Base-by-base conservation (phyloP, 37 sponge, comb jelly and placozoan genomes). In the Beroe ovata region DNA sequence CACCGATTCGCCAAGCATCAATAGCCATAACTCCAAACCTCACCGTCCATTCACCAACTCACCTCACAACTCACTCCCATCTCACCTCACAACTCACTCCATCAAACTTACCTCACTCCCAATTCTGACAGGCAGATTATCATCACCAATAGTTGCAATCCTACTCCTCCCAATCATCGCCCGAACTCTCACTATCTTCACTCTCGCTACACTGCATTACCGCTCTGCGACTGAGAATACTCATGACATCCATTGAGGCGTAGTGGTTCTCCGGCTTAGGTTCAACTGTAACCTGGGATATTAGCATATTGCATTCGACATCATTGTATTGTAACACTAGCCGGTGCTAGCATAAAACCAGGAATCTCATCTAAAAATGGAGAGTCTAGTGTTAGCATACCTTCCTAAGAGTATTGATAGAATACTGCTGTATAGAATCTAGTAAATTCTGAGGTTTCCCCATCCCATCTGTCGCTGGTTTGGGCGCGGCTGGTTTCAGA, bases 141-240 rank as follows among this genome's bases (percentile, higher is more conserved):
- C n/a, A n/a, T n/a, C n/a, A n/a, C n/a, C n/a, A n/a, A n/a, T n/a
- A n/a, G n/a, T n/a, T n/a, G n/a, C n/a, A n/a, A n/a, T n/a, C n/a
- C 63, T 62, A 62, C 63, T 25, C 63, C 22, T 77, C 84, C 84
- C 84, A 77, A 19, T 77, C 84, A 1, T 77, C 36, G 14, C 33
- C 84, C 4, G 54, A 42, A 26, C 84, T 77, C 14, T 40, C 84
- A 40, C 47, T 40, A 37, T 66, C 69, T 11, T 36, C 38, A 36
- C 26, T 36, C n/a, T 77, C 84, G 41, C 84, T 77, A 30, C 47
- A 77, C 54, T 77, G 84, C 84, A 77, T 77, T 23, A 77, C 84
- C 8, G 47, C 36, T 3, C 84, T 42, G 4, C 84, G 16, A 23
- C 84, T 77, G 25, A 77, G 84, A 23, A 77, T 77, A 54, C 36